Conservation (phyloP, 2,888 invertebrate species). For the Aleiodes testaceus region DNA sequence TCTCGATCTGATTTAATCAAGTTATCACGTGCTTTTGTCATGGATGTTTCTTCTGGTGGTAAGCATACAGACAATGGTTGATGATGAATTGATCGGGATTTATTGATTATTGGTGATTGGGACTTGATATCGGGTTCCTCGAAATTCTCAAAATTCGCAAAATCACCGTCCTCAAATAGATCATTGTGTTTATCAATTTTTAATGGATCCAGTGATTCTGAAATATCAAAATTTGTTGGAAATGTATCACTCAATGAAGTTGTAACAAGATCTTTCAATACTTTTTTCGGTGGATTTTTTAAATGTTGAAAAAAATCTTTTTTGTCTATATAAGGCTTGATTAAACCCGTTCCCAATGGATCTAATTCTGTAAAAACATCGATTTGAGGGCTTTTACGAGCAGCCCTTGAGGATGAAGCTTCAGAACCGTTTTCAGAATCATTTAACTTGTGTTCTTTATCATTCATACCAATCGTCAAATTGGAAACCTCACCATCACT, state of each 20-base stretch:
- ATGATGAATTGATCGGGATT: constrained; percentile 71
- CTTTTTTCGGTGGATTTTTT: constrained; percentile 95
- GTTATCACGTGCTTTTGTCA: constrained; percentile 61
- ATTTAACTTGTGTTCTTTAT: constrained; percentile 64
- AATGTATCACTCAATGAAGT: constrained; percentile 67
- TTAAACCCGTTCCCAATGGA: constrained; percentile 92
- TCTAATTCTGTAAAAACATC: constrained; percentile 96
- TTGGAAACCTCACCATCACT: constrained; percentile 69
- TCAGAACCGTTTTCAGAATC: constrained; percentile 45
- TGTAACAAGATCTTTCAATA: constrained; percentile 86
- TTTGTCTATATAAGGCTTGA: constrained; percentile 94
- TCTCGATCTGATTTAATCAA: constrained; percentile 52
- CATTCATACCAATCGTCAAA: constrained; percentile 58
- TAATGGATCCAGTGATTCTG: constrained; percentile 59
- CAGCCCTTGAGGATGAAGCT: constrained; percentile 40
- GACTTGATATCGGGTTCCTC: constrained; percentile 45
- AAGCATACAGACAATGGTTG: constrained; percentile 82
- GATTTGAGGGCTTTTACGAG: constrained; percentile 71
- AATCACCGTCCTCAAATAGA: constrained; percentile 77
- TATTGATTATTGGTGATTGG: constrained; percentile 52
- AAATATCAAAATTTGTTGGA: constrained; percentile 65
- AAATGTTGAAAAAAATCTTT: constrained; percentile 97
- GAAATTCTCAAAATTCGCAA: constrained; percentile 68
- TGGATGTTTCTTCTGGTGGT: constrained; percentile 77
- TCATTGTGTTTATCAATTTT: constrained; percentile 76